Conservation (phyloP, 2,113 vertebrate species). For the Plectropomus leopardus region DNA sequence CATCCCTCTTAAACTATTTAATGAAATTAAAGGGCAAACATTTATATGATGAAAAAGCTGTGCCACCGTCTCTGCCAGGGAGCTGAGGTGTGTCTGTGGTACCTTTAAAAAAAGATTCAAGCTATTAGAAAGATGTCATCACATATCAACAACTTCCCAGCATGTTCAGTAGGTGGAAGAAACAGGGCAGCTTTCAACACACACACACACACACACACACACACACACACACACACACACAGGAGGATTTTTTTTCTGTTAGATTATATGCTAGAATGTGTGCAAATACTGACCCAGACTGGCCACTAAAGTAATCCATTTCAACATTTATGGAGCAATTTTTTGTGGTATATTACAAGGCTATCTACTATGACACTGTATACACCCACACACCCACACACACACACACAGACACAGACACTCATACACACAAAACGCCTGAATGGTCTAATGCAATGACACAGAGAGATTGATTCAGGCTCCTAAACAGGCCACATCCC, state of each 20-base stretch:
- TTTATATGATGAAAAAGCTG: neutral
- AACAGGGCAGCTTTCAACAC: neutral
- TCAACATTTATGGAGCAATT: constrained; percentile 71
- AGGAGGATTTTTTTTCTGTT: neutral
- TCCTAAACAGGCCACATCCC: constrained; percentile 78
- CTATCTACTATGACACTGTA: constrained; percentile 68
- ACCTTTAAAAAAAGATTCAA: neutral
- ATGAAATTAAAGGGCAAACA: neutral
- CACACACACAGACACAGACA: constrained; percentile 18
- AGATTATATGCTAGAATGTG: neutral
- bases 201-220: too few relatives aligned
- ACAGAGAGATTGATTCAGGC: constrained; percentile 82
- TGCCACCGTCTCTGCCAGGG: neutral
- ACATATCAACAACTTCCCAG: neutral
- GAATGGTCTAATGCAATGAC: constrained; percentile 80
- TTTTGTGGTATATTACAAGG: constrained; percentile 51
- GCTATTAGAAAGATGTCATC: constrained; percentile 22
- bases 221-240: too few relatives aligned
- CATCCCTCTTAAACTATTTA: neutral
- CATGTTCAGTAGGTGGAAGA: neutral
- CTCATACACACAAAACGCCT: constrained; percentile 60
- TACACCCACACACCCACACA: constrained; percentile 24
- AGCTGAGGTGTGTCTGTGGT: neutral
- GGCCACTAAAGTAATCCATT: constrained; percentile 57
- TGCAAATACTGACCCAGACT: constrained; percentile 23